phyloP scores from a whole-genome alignment of 2,113 vertebrate species.

The Rana temporaria region DNA sequence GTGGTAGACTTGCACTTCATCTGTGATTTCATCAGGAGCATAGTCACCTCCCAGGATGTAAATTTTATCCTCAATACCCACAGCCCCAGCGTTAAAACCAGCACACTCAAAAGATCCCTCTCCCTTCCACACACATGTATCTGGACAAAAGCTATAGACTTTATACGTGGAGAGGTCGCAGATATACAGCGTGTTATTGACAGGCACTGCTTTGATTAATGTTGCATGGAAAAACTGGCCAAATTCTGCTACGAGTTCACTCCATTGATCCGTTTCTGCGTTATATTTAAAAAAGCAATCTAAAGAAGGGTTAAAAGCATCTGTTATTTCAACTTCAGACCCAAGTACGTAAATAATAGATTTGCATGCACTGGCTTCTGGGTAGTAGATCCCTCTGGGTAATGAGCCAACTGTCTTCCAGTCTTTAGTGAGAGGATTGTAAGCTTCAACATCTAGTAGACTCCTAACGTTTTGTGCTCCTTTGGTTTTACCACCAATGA shows the following conservation, averaged over 20 bases:
- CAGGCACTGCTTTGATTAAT: conserved; percentile 90
- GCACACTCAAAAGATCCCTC: conserved; percentile 96
- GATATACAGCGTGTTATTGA: conserved; percentile 88
- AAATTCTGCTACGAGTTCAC: conserved; percentile 92
- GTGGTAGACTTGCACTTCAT: conserved; percentile 95
- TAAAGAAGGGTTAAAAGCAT: conserved; percentile 94
- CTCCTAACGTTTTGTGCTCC: conserved; percentile 81
- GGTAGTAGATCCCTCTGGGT: conserved; percentile 91
- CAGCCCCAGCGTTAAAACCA: conserved; percentile 94
- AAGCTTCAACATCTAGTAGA: conserved; percentile 91
- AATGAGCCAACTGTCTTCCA: conserved; percentile 88
- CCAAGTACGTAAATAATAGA: conserved; percentile 90
- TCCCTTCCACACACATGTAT: conserved; percentile 92
- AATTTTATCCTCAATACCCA: conserved; percentile 90
- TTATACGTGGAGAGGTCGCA: conserved; percentile 98
- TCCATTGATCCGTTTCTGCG: conserved; percentile 90
- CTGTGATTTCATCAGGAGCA: conserved; percentile 94
- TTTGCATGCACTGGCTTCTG: conserved; percentile 90
- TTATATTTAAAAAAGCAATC: conserved; percentile 95
- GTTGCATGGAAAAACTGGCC: conserved; percentile 96
- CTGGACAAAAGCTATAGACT: conserved; percentile 96
- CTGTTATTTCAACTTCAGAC: conserved; percentile 91
- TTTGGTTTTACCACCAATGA: conserved; percentile 90
- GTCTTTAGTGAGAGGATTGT: conserved; percentile 81
- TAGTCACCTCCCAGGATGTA: conserved; percentile 97